Evolutionary conservation across 2,888 invertebrate species (phyloP).

Genomic region (Adineta ricciae): DNA sequence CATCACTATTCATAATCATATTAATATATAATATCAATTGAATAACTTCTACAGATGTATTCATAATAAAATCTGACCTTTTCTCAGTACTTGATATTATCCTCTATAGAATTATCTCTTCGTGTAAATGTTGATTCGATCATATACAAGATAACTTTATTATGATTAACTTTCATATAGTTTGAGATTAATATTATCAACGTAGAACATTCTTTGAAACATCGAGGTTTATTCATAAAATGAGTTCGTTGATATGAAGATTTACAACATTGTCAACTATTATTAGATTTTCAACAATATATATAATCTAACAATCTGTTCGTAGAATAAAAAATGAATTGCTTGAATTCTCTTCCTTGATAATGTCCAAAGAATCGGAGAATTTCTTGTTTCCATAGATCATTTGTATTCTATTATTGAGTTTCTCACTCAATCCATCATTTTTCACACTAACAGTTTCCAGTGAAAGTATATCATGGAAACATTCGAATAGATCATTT

Average conservation of each 20-base stretch:
- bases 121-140: background rate
- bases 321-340: background rate
- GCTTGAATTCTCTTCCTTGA: no score
- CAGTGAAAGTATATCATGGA: background rate
- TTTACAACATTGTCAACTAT: background rate
- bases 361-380: no score
- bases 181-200: background rate
- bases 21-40: background rate
- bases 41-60: background rate
- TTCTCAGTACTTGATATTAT: background rate
- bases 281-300: background rate
- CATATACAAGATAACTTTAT: background rate
- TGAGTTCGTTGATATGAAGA: background rate
- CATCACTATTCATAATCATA: background rate
- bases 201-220: background rate
- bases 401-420: background rate
- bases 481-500: background rate
- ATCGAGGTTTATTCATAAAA: background rate
- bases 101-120: background rate
- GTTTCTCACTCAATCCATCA: background rate
- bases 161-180: background rate
- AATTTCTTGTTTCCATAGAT: no score
- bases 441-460: background rate
- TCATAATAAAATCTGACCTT: background rate
- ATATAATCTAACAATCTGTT: background rate